These are phyloP conservation scores for Magallana gigas DNA, from an alignment of 1,140 invertebrate species.

Conservation along the genomic window DNA sequence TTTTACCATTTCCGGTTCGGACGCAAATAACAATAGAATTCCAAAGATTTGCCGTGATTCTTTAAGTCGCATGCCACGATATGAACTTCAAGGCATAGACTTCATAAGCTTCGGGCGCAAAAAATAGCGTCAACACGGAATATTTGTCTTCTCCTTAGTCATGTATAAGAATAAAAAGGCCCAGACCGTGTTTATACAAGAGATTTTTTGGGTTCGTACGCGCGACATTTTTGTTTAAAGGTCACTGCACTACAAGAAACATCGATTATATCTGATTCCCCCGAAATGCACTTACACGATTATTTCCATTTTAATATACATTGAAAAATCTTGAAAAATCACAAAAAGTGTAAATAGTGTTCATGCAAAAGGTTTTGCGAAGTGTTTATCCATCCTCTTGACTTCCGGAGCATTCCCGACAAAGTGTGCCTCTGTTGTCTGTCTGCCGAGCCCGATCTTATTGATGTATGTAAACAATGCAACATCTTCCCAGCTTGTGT, in stretches of 20 bases:
- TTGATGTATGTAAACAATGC: conserved; percentile 23
- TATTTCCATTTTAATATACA: no score
- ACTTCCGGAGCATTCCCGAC: neutral
- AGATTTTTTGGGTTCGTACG: neutral
- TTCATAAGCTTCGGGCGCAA: neutral
- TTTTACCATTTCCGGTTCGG: neutral
- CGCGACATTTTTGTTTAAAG: neutral
- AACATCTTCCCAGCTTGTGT: neutral
- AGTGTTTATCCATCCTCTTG: neutral
- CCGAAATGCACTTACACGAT: no score
- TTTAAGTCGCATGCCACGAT: neutral
- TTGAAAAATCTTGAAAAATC: neutral
- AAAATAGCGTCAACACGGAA: conserved; percentile 14
- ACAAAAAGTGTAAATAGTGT: no score
- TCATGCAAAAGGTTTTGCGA: neutral
- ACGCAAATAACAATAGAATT: neutral
- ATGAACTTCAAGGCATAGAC: neutral
- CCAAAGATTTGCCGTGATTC: neutral
- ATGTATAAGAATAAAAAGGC: conserved; percentile 27
- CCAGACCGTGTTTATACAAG: neutral
- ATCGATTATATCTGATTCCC: neutral
- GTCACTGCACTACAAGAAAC: neutral
- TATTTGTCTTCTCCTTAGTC: conserved; percentile 32
- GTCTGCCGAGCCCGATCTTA: conserved; percentile 20
- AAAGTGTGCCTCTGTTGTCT: conserved; percentile 1